A percentile compares a stretch with the other conserved stretches of the same genome.
Conservation (phyloP, 2,888 invertebrate species). For the Eilema caniola region DNA sequence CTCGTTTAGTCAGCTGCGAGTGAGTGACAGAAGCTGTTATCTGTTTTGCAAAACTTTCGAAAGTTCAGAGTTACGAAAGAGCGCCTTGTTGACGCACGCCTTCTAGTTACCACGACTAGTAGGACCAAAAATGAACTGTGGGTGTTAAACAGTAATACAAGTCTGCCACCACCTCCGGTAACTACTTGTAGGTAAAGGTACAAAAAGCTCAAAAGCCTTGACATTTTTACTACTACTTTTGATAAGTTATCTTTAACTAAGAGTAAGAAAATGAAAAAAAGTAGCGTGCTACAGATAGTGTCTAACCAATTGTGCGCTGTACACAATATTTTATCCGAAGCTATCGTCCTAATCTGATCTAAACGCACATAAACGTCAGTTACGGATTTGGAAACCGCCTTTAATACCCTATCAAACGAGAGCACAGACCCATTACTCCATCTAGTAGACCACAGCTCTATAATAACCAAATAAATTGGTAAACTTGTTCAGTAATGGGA, state of each 20-base stretch:
- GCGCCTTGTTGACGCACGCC: neutral
- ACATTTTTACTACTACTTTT: too few species aligned
- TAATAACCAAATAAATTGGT: constrained; percentile 42
- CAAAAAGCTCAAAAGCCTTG: too few species aligned
- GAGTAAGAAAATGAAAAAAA: too few species aligned
- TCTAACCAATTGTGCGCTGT: neutral
- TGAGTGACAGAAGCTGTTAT: neutral
- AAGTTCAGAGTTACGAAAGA: neutral
- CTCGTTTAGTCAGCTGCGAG: neutral
- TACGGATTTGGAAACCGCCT: neutral
- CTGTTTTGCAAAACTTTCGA: neutral
- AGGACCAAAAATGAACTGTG: neutral
- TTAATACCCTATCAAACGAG: neutral
- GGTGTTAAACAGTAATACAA: neutral
- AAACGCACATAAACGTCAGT: neutral
- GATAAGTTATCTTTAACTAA: too few species aligned
- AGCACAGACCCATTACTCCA: neutral
- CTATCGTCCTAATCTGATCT: neutral
- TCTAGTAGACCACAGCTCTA: constrained; percentile 16
- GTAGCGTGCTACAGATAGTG: too few species aligned
- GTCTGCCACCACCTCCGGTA: too few species aligned
- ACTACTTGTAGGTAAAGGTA: too few species aligned
- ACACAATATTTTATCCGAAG: neutral
- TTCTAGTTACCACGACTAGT: neutral
- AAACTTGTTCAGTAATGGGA: constrained; percentile 59